Conservation (phyloP, 64 coral and sea anemone species). For the Exaiptasia diaphana region DNA sequence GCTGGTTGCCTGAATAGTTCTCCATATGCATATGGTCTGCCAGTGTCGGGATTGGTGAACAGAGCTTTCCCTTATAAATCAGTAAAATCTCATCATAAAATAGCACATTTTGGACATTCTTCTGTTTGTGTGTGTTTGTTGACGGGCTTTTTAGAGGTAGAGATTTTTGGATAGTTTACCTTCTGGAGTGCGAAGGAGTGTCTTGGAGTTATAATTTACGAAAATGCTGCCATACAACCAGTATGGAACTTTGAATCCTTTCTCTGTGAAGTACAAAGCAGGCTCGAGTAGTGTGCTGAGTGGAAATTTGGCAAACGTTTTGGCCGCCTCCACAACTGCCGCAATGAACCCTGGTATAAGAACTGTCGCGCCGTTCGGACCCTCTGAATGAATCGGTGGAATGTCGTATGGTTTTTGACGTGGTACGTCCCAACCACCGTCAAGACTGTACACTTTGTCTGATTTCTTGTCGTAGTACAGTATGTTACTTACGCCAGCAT, state of each 20-base stretch:
- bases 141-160: no score
- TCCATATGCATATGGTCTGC: slow-evolving; percentile 53
- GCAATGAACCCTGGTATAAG: slow-evolving; percentile 89
- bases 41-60: slow-evolving; percentile 78
- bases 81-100: no score
- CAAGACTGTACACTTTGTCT: slow-evolving; percentile 47
- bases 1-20: slow-evolving; percentile 79
- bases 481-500: slow-evolving; percentile 75
- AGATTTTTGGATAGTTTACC: no score
- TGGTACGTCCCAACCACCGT: slow-evolving; percentile 80
- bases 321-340: slow-evolving; percentile 52
- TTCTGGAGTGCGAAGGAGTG: slow-evolving; percentile 61
- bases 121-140: no score
- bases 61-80: slow-evolving; percentile 38
- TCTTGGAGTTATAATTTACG: slow-evolving; percentile 62
- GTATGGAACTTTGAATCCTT: slow-evolving; percentile 71
- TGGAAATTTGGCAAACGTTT: slow-evolving; percentile 63
- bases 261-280: slow-evolving; percentile 76
- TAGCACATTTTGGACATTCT: no score
- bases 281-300: slow-evolving; percentile 76
- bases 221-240: slow-evolving; percentile 53
- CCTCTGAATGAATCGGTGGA: slow-evolving; percentile 43
- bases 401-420: slow-evolving; percentile 39
- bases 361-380: slow-evolving; percentile 66
- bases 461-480: slow-evolving; percentile 76